phyloP scores from a whole-genome alignment of 2,888 invertebrate genomes.

The Heliconius ismenius region DNA sequence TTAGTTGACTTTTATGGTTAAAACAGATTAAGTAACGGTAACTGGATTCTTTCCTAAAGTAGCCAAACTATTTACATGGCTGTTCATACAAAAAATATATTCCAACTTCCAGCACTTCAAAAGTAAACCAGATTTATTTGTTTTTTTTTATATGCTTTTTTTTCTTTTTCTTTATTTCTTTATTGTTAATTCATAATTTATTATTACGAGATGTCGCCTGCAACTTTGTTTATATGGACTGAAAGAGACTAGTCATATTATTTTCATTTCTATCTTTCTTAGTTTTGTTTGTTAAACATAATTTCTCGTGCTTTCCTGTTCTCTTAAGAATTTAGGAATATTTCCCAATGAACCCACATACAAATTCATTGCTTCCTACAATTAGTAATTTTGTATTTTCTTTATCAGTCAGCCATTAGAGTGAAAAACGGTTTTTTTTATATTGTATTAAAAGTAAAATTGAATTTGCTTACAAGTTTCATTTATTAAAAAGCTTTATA shows the following conservation, averaged over 20 bases:
- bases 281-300: not conserved
- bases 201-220: not conserved
- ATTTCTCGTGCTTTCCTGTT: too few species aligned
- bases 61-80: slow-evolving; percentile 23
- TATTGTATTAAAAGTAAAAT: too few species aligned
- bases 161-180: too few species aligned
- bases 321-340: not conserved
- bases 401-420: not conserved
- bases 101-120: not conserved
- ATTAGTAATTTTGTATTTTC: not conserved
- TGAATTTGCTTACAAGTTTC: too few species aligned
- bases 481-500: not conserved
- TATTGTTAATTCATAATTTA: too few species aligned
- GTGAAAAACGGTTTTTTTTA: not conserved
- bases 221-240: not conserved
- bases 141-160: not conserved
- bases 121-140: slow-evolving; percentile 1
- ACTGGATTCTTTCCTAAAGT: slow-evolving; percentile 18
- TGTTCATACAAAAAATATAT: not conserved
- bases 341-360: not conserved
- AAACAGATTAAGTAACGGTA: slow-evolving; percentile 33
- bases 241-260: not conserved
- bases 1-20: slow-evolving; percentile 32
- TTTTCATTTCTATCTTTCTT: too few species aligned
- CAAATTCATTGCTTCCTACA: not conserved